Percentiles rank a stretch among this genome's conserved stretches.
These are phyloP conservation scores for Adelphocoris suturalis DNA, from an alignment of 2,888 invertebrate genomes.

Conservation along the genomic window DNA sequence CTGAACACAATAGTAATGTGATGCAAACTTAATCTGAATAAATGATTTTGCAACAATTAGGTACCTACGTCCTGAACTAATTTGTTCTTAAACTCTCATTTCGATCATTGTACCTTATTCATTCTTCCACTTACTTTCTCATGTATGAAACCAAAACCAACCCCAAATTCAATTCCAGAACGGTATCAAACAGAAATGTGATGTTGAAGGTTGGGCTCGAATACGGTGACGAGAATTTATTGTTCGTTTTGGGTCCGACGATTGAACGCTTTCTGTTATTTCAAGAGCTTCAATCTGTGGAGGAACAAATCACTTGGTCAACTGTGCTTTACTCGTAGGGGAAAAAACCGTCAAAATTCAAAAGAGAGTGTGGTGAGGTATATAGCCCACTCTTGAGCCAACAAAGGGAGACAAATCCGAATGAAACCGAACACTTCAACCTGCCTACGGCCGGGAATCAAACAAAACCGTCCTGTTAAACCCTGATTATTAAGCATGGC, in stretches of 20 bases:
- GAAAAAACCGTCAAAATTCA: constrained; percentile 1
- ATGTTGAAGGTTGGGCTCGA: background rate
- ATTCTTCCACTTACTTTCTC: too few relatives aligned
- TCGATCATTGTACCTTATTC: too few relatives aligned
- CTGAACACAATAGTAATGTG: too few relatives aligned
- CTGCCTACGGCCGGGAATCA: background rate
- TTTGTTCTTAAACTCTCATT: too few relatives aligned
- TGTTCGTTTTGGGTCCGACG: background rate
- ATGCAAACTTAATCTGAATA: too few relatives aligned
- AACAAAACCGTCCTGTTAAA: constrained; percentile 29
- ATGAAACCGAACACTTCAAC: background rate
- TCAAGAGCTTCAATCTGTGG: constrained; percentile 16
- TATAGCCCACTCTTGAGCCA: background rate
- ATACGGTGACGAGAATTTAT: background rate
- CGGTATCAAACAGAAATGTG: background rate
- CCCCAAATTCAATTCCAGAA: too few relatives aligned
- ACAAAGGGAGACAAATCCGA: constrained; percentile 35
- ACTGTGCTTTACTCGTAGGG: background rate
- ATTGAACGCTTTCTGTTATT: background rate
- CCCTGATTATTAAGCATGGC: background rate
- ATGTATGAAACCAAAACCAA: too few relatives aligned
- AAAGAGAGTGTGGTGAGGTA: background rate
- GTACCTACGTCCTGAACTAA: too few relatives aligned
- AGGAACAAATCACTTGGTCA: background rate
- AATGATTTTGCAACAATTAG: too few relatives aligned